phyloP scores from a whole-genome alignment of 2,113 vertebrate genomes.

The Urocolius indicus region DNA sequence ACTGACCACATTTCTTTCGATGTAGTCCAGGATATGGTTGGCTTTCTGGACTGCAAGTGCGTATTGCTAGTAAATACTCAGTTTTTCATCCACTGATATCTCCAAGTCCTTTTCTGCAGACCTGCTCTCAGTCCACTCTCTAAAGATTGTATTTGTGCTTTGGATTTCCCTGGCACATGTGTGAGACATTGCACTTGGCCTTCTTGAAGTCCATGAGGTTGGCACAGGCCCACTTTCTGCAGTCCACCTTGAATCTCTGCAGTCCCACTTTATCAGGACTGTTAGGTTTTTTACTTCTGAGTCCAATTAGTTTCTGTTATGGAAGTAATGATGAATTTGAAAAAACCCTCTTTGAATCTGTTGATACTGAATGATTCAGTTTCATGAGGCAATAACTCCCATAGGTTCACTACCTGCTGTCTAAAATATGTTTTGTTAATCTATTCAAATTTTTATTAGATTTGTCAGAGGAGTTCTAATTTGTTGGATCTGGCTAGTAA shows the following conservation, averaged over 20 bases:
- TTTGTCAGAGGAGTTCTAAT: background rate
- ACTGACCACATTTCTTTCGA: no score
- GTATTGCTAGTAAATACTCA: no score
- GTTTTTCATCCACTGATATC: no score
- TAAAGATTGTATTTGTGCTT: no score
- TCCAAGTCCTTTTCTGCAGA: no score
- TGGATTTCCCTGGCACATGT: no score
- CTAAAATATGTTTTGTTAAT: background rate
- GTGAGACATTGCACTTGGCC: no score
- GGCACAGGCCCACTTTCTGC: background rate
- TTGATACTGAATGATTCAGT: background rate
- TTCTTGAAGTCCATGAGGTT: no score
- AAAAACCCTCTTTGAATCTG: background rate
- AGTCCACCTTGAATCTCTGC: background rate
- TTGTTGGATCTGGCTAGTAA: background rate
- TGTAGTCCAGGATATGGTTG: no score
- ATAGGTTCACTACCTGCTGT: background rate
- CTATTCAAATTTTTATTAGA: background rate
- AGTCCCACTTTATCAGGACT: background rate
- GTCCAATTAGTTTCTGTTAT: background rate
- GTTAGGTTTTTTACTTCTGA: background rate
- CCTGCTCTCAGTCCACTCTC: no score
- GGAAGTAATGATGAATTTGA: background rate
- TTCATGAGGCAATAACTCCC: background rate
- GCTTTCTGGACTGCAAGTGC: no score